Evolutionary conservation across 2,888 invertebrate species (phyloP).

Genomic region (Tetanocera ferruginea): DNA sequence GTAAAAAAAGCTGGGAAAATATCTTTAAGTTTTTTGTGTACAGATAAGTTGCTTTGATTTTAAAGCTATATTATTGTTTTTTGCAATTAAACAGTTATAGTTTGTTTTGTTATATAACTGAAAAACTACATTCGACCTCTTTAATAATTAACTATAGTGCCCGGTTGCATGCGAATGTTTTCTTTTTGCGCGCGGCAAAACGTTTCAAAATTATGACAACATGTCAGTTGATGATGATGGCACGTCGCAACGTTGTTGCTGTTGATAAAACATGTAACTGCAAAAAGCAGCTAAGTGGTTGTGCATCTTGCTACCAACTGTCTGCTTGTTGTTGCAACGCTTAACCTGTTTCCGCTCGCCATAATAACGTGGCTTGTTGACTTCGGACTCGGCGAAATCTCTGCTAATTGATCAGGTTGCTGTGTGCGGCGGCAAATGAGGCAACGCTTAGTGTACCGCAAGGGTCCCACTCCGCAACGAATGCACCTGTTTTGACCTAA

Average conservation of each 20-base stretch:
- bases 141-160: not conserved
- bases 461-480: constrained; percentile 9
- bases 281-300: constrained; percentile 31
- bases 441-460: not conserved
- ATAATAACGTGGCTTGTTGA: not conserved
- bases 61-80: too few relatives aligned
- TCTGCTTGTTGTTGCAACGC: not conserved
- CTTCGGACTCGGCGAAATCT: constrained; percentile 4
- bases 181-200: not conserved
- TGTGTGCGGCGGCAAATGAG: not conserved
- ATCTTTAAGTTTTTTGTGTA: not conserved
- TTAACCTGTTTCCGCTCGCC: not conserved
- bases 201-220: constrained; percentile 32
- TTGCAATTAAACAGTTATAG: too few relatives aligned
- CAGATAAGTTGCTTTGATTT: not conserved
- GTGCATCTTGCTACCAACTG: not conserved
- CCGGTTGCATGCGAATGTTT: not conserved
- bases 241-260: constrained; percentile 14
- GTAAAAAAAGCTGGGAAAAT: not conserved
- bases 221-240: constrained; percentile 24
- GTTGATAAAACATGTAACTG: constrained; percentile 33
- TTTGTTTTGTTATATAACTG: too few relatives aligned
- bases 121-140: not conserved
- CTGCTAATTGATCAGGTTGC: constrained; percentile 38
- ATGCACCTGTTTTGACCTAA: constrained; percentile 31